These are phyloP conservation scores for Linnaemya vulpina DNA, from an alignment of 2,888 invertebrate species.

Conservation along the genomic window DNA sequence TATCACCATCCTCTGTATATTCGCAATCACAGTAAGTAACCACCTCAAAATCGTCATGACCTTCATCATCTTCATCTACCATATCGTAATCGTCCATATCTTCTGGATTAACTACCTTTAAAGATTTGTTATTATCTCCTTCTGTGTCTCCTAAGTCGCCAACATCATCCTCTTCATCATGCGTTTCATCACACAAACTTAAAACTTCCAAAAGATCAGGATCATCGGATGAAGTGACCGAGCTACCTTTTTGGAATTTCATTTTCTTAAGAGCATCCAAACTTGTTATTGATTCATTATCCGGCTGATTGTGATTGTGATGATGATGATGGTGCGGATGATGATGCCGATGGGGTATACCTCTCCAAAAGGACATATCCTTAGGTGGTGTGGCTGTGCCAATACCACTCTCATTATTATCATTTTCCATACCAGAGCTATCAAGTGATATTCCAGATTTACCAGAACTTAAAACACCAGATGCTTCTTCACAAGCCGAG, in stretches of 20 bases:
- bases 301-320: slow-evolving; percentile 72
- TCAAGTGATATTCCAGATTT: slow-evolving; percentile 82
- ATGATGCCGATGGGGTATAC: slow-evolving; percentile 76
- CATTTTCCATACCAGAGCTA: slow-evolving; percentile 82
- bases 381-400: slow-evolving; percentile 83
- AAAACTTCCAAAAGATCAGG: slow-evolving; percentile 82
- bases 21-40: slow-evolving; percentile 80
- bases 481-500: slow-evolving; percentile 82
- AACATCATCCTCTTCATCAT: slow-evolving; percentile 76
- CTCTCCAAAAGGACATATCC: slow-evolving; percentile 81
- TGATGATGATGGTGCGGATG: slow-evolving; percentile 73
- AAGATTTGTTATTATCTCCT: slow-evolving; percentile 31
- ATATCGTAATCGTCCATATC: slow-evolving; percentile 71
- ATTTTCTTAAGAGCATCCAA: slow-evolving; percentile 80
- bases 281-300: slow-evolving; percentile 81
- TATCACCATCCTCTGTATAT: slow-evolving; percentile 79
- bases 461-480: slow-evolving; percentile 81
- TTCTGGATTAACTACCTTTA: slow-evolving; percentile 57
- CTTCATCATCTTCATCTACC: slow-evolving; percentile 77
- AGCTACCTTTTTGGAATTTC: slow-evolving; percentile 81
- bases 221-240: slow-evolving; percentile 81
- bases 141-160: slow-evolving; percentile 75
- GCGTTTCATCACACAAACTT: slow-evolving; percentile 80
- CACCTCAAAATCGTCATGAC: slow-evolving; percentile 80
- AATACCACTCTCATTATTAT: slow-evolving; percentile 82